Evolutionary conservation across 2,888 invertebrate genomes (phyloP).

Genomic region (Bombylius discolor): DNA sequence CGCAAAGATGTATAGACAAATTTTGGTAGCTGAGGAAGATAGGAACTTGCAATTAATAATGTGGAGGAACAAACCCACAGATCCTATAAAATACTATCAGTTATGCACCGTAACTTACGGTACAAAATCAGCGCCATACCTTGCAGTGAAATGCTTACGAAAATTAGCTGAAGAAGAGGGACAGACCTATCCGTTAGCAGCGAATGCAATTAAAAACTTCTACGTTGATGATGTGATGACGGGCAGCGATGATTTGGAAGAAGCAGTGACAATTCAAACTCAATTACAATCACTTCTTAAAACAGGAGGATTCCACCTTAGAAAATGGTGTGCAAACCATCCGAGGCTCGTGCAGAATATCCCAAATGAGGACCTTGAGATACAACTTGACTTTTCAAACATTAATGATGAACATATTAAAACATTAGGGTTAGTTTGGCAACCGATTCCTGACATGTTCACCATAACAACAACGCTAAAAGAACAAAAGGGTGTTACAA

Average conservation of each 20-base stretch:
- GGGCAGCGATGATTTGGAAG: background rate
- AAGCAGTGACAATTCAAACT: slow-evolving; percentile 6
- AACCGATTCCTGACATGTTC: slow-evolving; percentile 8
- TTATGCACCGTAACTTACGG: slow-evolving; percentile 4
- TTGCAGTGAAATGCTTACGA: slow-evolving; percentile 4
- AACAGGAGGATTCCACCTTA: slow-evolving; percentile 4
- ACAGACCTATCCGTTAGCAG: slow-evolving; percentile 5
- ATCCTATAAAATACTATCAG: slow-evolving; percentile 4
- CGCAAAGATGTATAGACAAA: slow-evolving; percentile 9
- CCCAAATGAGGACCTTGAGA: background rate
- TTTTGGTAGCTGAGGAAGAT: slow-evolving; percentile 1
- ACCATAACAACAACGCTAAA: background rate
- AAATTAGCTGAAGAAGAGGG: slow-evolving; percentile 11
- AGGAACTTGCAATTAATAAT: slow-evolving; percentile 8
- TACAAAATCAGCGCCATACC: slow-evolving; percentile 5
- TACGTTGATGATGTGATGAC: too few species aligned
- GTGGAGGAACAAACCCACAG: slow-evolving; percentile 2
- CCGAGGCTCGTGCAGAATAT: background rate
- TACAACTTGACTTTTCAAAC: too few species aligned
- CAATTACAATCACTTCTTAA: slow-evolving; percentile 4
- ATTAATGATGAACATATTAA: too few species aligned
- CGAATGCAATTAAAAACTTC: background rate
- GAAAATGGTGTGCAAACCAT: slow-evolving; percentile 8
- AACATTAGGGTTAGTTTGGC: slow-evolving; percentile 8
- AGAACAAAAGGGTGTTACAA: slow-evolving; percentile 3